Percentiles rank a stretch among this genome's conserved stretches.
These are phyloP conservation scores for Rafetus swinhoei DNA, from an alignment of 2,113 vertebrate genomes.

Conservation along the genomic window DNA sequence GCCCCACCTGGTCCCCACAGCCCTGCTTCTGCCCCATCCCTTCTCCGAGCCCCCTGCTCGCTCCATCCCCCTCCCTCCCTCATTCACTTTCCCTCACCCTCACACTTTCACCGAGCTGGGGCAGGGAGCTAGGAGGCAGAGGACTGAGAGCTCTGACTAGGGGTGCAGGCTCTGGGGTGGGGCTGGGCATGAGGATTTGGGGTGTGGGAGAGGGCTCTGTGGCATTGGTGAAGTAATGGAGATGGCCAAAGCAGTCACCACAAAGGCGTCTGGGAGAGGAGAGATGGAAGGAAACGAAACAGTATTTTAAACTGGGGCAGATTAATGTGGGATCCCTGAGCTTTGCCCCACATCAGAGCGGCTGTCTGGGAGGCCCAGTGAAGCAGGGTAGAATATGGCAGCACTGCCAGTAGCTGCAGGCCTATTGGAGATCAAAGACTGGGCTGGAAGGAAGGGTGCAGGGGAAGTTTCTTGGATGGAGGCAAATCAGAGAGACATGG, in stretches of 20 bases:
- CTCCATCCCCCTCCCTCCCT: too few species aligned
- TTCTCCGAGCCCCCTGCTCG: too few species aligned
- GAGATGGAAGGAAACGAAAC: neutral
- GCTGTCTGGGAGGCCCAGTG: neutral
- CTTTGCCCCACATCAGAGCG: neutral
- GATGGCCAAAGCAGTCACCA: neutral
- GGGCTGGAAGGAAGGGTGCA: neutral
- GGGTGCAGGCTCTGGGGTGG: too few species aligned
- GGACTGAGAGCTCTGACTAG: too few species aligned
- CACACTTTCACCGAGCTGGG: too few species aligned
- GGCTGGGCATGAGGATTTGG: too few species aligned
- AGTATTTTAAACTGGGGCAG: neutral
- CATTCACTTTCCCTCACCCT: too few species aligned
- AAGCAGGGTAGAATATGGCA: neutral
- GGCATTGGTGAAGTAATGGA: neutral
- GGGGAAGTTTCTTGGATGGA: neutral
- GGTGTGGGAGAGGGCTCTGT: too few species aligned
- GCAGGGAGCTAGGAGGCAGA: too few species aligned
- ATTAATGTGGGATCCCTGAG: neutral
- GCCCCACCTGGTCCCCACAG: too few species aligned
- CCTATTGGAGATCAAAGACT: neutral
- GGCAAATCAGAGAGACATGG: neutral
- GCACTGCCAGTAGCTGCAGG: neutral
- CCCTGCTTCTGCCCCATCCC: too few species aligned
- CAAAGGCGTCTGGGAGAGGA: neutral